These are phyloP conservation scores for Ectobius pallidus DNA, from an alignment of 2,888 invertebrate species.

Conservation along the genomic window DNA sequence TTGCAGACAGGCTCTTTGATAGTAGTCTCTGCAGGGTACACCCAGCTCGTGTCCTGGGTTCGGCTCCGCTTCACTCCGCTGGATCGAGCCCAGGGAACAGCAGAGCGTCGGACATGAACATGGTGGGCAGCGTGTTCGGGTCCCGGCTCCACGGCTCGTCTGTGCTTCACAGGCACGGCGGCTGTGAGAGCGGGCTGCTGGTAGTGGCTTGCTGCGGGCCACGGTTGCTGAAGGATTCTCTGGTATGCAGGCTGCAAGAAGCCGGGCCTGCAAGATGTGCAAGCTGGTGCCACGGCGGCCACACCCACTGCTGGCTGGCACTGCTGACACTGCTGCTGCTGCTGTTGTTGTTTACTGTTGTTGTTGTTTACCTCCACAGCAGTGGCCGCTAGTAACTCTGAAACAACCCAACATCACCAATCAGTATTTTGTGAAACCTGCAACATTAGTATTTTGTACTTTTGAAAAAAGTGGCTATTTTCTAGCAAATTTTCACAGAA, in stretches of 20 bases:
- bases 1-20: conserved; percentile 33
- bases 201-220: conserved; percentile 31
- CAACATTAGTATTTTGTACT: too few species aligned
- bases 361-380: conserved; percentile 31
- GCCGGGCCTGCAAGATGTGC: conserved; percentile 25
- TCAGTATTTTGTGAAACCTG: too few species aligned
- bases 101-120: conserved; percentile 43
- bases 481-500: too few species aligned
- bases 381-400: conserved; percentile 38
- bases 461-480: too few species aligned
- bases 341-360: not conserved
- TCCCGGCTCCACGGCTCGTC: conserved; percentile 47
- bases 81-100: conserved; percentile 22
- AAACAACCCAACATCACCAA: not conserved
- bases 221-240: conserved; percentile 41
- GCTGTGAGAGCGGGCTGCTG: conserved; percentile 31
- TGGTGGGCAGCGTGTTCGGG: conserved; percentile 47
- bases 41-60: conserved; percentile 35
- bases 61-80: conserved; percentile 37
- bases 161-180: conserved; percentile 24
- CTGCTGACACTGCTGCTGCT: conserved; percentile 1
- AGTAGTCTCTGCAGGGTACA: conserved; percentile 35
- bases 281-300: conserved; percentile 33
- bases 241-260: conserved; percentile 32
- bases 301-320: conserved; percentile 39